A percentile compares a stretch with the other conserved stretches of the same genome.
Evolutionary conservation across 2,797 vertebrate genomes (phyloP).

Genomic region (Pogoniulus pusillus): DNA sequence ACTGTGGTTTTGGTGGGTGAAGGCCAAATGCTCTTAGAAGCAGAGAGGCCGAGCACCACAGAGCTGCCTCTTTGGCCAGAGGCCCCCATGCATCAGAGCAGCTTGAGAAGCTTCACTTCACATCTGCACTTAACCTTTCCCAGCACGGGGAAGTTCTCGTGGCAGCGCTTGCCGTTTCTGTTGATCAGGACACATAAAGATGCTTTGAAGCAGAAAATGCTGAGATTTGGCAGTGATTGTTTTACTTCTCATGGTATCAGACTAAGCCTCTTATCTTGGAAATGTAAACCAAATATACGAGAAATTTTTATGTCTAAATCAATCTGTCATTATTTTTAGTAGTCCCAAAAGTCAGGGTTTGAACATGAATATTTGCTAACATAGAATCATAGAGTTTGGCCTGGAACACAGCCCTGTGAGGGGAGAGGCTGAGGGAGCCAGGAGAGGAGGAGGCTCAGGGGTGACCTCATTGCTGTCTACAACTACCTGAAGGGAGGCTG

Average conservation of each 20-base stretch:
- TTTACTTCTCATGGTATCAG: neutral
- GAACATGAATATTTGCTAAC: no score
- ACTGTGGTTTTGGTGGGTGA: neutral
- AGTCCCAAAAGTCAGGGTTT: neutral
- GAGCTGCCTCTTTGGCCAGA: neutral
- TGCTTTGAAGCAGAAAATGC: neutral
- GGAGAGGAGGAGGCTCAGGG: no score
- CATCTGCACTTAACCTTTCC: neutral
- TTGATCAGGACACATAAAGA: neutral
- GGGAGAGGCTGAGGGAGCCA: no score
- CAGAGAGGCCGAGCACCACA: neutral
- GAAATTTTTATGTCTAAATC: neutral
- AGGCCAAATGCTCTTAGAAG: neutral
- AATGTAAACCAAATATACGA: neutral
- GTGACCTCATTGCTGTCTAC: no score
- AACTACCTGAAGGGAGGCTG: no score
- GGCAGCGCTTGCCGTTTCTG: neutral
- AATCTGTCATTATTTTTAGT: neutral
- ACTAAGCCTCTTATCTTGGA: neutral
- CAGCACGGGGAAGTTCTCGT: neutral
- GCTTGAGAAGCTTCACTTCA: fast-evolving
- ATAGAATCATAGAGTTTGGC: no score
- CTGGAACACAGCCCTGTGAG: no score
- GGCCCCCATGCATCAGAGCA: neutral
- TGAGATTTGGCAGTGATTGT: neutral